Percentiles rank a stretch among this genome's conserved stretches.
These are phyloP conservation scores for Schizothorax lantsangensis DNA, from an alignment of 2,797 vertebrate genomes.

Conservation along the genomic window DNA sequence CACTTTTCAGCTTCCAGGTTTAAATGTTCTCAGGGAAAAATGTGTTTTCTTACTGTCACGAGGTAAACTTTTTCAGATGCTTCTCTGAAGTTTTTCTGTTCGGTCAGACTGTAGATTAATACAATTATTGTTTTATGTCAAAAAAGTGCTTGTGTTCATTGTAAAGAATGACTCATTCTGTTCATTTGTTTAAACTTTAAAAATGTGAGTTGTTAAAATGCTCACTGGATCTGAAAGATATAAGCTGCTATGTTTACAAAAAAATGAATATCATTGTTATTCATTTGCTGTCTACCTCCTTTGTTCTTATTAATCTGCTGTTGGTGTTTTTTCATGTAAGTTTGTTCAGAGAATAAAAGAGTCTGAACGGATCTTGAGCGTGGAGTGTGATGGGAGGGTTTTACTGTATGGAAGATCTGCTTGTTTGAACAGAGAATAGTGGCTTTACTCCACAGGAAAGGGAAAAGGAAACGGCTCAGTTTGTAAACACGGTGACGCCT, in stretches of 20 bases:
- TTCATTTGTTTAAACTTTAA: neutral
- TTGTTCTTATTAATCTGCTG: neutral
- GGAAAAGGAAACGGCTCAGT: conserved; percentile 60
- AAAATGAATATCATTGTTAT: neutral
- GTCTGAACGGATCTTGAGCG: too few species aligned
- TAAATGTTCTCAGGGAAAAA: neutral
- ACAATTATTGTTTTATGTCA: neutral
- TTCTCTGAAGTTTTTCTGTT: neutral
- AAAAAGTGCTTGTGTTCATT: neutral
- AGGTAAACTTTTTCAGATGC: too few species aligned
- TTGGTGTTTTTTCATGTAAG: neutral
- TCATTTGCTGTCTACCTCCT: neutral
- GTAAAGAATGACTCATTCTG: neutral
- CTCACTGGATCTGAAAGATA: accelerated
- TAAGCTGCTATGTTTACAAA: neutral
- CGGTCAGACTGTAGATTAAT: too few species aligned
- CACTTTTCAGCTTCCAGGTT: neutral
- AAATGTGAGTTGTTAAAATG: neutral
- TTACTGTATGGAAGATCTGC: neutral
- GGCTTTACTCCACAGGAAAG: conserved; percentile 68
- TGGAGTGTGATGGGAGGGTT: neutral
- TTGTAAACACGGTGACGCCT: conserved; percentile 71
- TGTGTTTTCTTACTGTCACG: neutral
- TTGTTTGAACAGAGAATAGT: neutral
- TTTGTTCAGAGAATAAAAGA: neutral